Base-by-base conservation (phyloP, 2,888 invertebrate species). In the Dione vanillae region DNA sequence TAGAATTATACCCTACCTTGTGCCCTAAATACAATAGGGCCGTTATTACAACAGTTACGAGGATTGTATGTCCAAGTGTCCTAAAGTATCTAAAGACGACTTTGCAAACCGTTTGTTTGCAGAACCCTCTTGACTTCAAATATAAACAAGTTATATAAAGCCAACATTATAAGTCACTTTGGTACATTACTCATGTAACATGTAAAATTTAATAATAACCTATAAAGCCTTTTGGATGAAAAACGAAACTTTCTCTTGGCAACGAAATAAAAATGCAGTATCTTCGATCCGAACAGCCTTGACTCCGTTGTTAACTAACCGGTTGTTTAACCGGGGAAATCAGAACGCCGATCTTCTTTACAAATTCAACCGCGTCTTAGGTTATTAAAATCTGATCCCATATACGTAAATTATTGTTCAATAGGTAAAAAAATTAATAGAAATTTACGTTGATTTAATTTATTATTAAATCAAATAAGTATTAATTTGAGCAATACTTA, bases 211-310 rank as follows among this genome's bases (percentile, higher is more conserved):
- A 27, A 27, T 49, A 49, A 10, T 11, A 0, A 5, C 19, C 5
- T 37, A 16, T 16, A 56, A 56, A 11, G 19, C 19, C 37, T 16
- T 37, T 45, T 27, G n/a, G 27, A 11, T 16, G 27, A 45, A 61
- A 61, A 10, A 27, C 19, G 41, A 8, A 45, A 61, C 61, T 61
- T 61, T 61, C 61, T 61, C 61, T 43, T 61, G 45, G 27, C 27
- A 43, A 14, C 45, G 11, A 61, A 27, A 35, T 27, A 61, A 43
- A 20, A 14, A 59, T 43, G 43, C 20, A 59, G 41, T 59, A 43
- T 54, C 54, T 43, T 43, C 43, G 20, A 61, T 61, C n/a, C 45
- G 61, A 8, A n/a, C 27, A 61, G 61, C 61, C 61, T 61, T 61
- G 61, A 61, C 61, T 61, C 43, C 49, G 49, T 49, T 45, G 14